Percentiles rank a stretch among this genome's conserved stretches.
Conservation (phyloP, 2,113 vertebrate species). For the Lepus timidus region DNA sequence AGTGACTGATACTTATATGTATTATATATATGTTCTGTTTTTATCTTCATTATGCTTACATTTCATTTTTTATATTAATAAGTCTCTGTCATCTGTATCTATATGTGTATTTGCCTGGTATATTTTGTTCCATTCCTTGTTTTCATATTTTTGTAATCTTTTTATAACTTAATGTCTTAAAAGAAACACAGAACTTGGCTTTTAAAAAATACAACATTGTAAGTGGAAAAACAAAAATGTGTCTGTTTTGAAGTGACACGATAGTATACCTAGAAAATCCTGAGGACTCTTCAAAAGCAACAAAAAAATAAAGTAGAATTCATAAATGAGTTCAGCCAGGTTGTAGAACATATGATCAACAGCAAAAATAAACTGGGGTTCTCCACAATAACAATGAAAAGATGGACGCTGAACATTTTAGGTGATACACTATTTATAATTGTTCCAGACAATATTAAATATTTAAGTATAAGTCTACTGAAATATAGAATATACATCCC, state of each 20-base stretch:
- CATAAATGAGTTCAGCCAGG: background rate
- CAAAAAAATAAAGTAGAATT: background rate
- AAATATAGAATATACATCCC: background rate
- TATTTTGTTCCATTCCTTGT: constrained; percentile 20
- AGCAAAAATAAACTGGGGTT: background rate
- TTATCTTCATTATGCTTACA: background rate
- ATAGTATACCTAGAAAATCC: background rate
- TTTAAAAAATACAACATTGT: background rate
- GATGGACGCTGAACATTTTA: background rate
- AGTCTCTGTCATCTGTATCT: background rate
- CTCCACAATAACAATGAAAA: background rate
- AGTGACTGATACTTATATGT: background rate
- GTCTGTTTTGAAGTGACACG: constrained; percentile 39
- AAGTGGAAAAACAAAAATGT: background rate
- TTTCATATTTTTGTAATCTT: constrained; percentile 42
- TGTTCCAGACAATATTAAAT: background rate
- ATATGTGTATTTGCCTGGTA: background rate
- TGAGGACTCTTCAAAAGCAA: background rate
- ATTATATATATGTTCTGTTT: background rate
- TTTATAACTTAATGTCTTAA: background rate
- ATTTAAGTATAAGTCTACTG: constrained; percentile 50
- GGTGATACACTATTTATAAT: background rate
- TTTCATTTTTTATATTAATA: constrained; percentile 35
- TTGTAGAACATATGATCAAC: background rate
- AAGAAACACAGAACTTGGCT: constrained; percentile 31